These are phyloP conservation scores for Embiotoca jacksoni DNA, from an alignment of 2,113 vertebrate species.

Conservation along the genomic window DNA sequence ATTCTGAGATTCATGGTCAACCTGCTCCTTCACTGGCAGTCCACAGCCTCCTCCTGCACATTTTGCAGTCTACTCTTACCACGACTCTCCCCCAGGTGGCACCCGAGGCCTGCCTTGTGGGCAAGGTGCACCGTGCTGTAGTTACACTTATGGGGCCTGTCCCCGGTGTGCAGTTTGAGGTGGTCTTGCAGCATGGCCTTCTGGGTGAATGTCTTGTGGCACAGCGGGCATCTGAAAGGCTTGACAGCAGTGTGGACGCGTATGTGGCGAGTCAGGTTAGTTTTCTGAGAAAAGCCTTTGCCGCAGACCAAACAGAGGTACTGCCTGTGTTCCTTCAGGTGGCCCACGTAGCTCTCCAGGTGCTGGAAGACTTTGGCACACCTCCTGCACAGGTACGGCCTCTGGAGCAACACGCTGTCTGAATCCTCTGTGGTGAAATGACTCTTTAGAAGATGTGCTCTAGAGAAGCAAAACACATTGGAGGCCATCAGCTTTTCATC, in stretches of 20 bases:
- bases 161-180: constrained; percentile 89
- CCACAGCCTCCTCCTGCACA: constrained; percentile 45
- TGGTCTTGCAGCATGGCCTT: constrained; percentile 90
- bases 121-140: constrained; percentile 89
- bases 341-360: constrained; percentile 89
- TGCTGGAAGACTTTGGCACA: constrained; percentile 90
- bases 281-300: constrained; percentile 89
- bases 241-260: constrained; percentile 88
- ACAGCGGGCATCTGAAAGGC: constrained; percentile 90
- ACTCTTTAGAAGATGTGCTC: not conserved
- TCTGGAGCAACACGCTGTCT: constrained; percentile 39
- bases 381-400: constrained; percentile 84
- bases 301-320: constrained; percentile 91
- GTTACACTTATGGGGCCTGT: constrained; percentile 86
- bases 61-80: constrained; percentile 81
- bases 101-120: constrained; percentile 88
- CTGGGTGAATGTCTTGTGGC: constrained; percentile 90
- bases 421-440: not conserved
- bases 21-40: not conserved
- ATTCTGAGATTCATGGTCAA: not conserved
- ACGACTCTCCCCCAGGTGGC: constrained; percentile 88
- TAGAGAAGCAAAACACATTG: not conserved
- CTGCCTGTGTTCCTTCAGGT: constrained; percentile 91
- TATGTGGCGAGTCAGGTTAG: constrained; percentile 89
- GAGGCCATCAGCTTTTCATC: constrained; percentile 3